Base-by-base conservation (phyloP, 2,797 vertebrate genomes). In the Pteropus rufus region DNA sequence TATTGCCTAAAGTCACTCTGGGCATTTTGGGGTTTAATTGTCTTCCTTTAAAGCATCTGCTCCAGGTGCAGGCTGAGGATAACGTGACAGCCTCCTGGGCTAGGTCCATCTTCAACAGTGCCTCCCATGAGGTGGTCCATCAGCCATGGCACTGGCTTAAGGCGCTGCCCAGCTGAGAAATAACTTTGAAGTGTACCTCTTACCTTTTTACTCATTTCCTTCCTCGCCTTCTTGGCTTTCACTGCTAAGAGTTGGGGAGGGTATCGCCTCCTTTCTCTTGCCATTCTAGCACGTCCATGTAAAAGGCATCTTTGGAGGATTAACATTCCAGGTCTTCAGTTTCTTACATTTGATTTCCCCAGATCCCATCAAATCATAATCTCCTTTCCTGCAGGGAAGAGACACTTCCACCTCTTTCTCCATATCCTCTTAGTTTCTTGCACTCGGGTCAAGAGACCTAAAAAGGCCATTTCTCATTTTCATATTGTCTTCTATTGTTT, bases 361-460 rank as follows among this genome's bases (percentile, higher is more conserved):
- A 96, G 92, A 87, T 87, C 91, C 39, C 56, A 90, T 94, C 83
- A 94, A 95, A 70, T 89, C 96, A 97, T 97, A 97, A 98, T 97
- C 95, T 98, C 97, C 85, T 97, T 98, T 97, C 97, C 97, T 97
- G 97, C 97, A 97, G 93, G 92, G 93, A 96, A 97, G 88, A 86
- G 92, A 92, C 95, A 97, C 95, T 97, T 98, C 97, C 94, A 94
- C 94, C 88, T 93, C 96, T 98, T 98, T 97, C 98, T 98, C 94
- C 97, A 97, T 95, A 98, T 98, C 95, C 97, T 97, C 96, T 94
- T 76, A 95, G 97, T 75, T 94, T 89, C 91, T 95, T 95, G 80
- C 83, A 94, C 87, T 96, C 97, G 95, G 88, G 96, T 97, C 97
- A 96, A 94, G 95, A 96, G 96, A 97, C 97, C 95, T 97, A 96